Conservation (phyloP, 2,888 invertebrate species). For the Philereme transversata region DNA sequence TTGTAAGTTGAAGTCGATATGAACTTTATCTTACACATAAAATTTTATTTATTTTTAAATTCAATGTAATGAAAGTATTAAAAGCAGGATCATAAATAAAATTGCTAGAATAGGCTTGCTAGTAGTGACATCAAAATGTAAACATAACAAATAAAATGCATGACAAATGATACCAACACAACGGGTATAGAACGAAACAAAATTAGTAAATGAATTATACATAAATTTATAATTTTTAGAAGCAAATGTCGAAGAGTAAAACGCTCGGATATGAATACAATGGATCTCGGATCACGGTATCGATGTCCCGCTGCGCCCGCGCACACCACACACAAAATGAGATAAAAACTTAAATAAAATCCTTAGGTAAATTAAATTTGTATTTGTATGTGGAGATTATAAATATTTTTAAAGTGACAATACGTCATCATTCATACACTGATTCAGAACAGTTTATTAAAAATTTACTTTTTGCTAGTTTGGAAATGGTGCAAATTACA, state of each 20-base stretch:
- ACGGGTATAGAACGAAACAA: conserved; percentile 32
- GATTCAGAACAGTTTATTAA: conserved; percentile 23
- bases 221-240: conserved; percentile 76
- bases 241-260: conserved; percentile 73
- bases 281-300: conserved; percentile 60
- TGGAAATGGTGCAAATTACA: too few relatives aligned
- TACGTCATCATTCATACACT: conserved; percentile 41
- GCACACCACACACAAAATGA: conserved; percentile 67
- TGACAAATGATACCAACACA: conserved; percentile 35
- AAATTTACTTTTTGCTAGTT: too few relatives aligned
- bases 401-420: conserved; percentile 57
- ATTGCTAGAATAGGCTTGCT: background rate
- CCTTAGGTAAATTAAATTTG: conserved; percentile 79
- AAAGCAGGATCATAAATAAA: too few relatives aligned
- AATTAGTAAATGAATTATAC: conserved; percentile 50
- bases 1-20: too few relatives aligned
- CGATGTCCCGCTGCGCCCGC: conserved; percentile 69
- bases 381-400: conserved; percentile 56
- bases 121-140: conserved; percentile 11
- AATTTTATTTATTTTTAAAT: too few relatives aligned
- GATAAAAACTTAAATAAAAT: conserved; percentile 75
- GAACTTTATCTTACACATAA: too few relatives aligned
- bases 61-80: too few relatives aligned
- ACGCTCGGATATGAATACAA: conserved; percentile 74
- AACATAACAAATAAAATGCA: conserved; percentile 31